A percentile compares a stretch with the other conserved stretches of the same genome.
These are phyloP conservation scores for Dusona sp. DNA, from an alignment of 2,888 invertebrate genomes.

Conservation along the genomic window DNA sequence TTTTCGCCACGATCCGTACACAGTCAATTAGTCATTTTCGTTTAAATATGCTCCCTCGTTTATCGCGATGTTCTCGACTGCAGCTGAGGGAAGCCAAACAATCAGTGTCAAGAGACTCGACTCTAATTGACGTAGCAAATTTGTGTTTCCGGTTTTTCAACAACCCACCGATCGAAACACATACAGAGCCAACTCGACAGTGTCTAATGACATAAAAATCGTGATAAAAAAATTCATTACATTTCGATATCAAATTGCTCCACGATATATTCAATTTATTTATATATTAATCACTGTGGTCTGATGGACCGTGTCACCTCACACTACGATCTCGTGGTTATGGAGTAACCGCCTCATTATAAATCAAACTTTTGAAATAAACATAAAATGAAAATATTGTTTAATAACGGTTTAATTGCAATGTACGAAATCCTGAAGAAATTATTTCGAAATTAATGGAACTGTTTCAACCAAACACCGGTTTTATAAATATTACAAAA, in stretches of 20 bases:
- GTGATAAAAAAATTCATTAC: background rate
- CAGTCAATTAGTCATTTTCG: slow-evolving; percentile 39
- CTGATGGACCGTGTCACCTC: background rate
- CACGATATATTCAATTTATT: background rate
- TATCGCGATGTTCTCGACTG: slow-evolving; percentile 4
- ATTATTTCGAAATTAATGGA: too few relatives aligned
- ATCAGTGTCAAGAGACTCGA: slow-evolving; percentile 31
- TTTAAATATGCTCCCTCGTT: slow-evolving; percentile 16
- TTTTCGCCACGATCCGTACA: slow-evolving; percentile 5
- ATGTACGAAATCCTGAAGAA: too few relatives aligned
- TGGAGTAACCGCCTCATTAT: background rate
- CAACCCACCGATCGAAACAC: background rate
- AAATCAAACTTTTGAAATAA: background rate
- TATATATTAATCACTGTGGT: background rate
- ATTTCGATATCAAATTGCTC: background rate
- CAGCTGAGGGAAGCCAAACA: slow-evolving; percentile 21
- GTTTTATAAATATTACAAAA: too few relatives aligned
- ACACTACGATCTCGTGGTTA: background rate
- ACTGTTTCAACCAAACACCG: too few relatives aligned
- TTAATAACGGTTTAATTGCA: too few relatives aligned
- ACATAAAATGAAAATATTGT: background rate
- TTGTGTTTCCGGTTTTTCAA: slow-evolving; percentile 30
- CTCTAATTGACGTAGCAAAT: slow-evolving; percentile 31
- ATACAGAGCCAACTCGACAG: background rate
- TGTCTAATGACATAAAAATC: slow-evolving; percentile 8